A percentile compares a stretch with the other conserved stretches of the same genome.
Conservation (phyloP, 1,140 invertebrate species). For the Araneus ventricosus region DNA sequence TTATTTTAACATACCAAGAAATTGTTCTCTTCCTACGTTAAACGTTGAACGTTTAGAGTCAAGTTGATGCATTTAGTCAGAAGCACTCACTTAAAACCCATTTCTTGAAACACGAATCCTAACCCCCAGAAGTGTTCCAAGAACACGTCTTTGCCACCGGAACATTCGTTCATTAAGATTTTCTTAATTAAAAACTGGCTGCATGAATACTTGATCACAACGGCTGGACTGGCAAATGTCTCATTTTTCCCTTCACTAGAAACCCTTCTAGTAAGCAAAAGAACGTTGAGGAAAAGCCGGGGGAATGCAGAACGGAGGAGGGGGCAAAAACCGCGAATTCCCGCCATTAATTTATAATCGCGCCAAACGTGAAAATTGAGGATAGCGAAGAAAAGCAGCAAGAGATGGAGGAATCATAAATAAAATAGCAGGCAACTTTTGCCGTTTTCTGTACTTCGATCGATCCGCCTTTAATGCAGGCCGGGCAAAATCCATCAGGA, state of each 20-base stretch:
- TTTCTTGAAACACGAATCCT: not conserved
- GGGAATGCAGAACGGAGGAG: not conserved
- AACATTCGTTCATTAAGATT: constrained; percentile 62
- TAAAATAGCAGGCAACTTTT: constrained; percentile 72
- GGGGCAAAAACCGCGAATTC: constrained; percentile 38
- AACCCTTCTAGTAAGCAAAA: not conserved
- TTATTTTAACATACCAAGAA: not conserved
- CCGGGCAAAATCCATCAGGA: constrained; percentile 72
- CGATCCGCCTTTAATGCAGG: constrained; percentile 68
- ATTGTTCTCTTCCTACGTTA: not conserved
- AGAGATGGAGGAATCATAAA: constrained; percentile 71
- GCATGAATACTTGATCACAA: constrained; percentile 70
- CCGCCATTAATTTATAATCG: constrained; percentile 75
- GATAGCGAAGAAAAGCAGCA: constrained; percentile 62
- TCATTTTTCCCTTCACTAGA: not conserved
- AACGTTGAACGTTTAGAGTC: not conserved
- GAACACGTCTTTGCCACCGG: not conserved
- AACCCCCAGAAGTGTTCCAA: not conserved
- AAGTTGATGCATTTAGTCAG: not conserved
- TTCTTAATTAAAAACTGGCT: constrained; percentile 67
- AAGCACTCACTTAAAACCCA: not conserved
- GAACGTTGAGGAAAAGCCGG: not conserved
- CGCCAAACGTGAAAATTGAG: constrained; percentile 71
- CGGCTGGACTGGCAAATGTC: constrained; percentile 50
- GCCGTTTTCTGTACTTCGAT: constrained; percentile 39